Conservation (phyloP, 2,888 invertebrate species). For the Erynnis tages region DNA sequence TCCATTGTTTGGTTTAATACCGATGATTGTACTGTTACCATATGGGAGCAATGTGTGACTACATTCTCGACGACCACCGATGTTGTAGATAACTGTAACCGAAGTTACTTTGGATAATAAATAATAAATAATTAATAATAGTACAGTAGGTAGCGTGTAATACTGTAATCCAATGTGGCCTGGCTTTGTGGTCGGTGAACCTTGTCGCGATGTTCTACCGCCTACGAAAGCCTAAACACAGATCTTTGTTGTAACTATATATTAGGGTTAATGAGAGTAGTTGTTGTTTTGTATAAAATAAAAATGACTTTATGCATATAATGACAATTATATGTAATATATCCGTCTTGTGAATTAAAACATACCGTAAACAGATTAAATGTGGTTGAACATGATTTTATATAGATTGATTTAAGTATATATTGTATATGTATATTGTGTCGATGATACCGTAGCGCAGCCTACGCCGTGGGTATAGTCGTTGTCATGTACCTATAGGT, state of each 20-base stretch:
- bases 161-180: constrained; percentile 9
- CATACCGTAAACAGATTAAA: constrained; percentile 61
- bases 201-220: constrained; percentile 43
- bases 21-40: constrained; percentile 1
- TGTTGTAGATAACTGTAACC: constrained; percentile 22
- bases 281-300: constrained; percentile 79
- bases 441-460: constrained; percentile 54
- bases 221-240: constrained; percentile 61
- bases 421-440: constrained; percentile 62
- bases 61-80: constrained; percentile 9
- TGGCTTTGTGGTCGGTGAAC: constrained; percentile 21
- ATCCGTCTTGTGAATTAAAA: constrained; percentile 78
- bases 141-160: constrained; percentile 18
- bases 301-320: constrained; percentile 73
- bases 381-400: constrained; percentile 75
- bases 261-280: constrained; percentile 72
- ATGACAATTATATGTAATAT: constrained; percentile 75
- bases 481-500: constrained; percentile 51
- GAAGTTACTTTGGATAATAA: constrained; percentile 26
- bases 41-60: constrained; percentile 11
- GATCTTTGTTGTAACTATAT: constrained; percentile 54
- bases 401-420: constrained; percentile 75
- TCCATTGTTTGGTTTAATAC: not conserved
- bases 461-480: constrained; percentile 47
- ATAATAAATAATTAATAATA: constrained; percentile 22